Conservation (phyloP, 2,113 vertebrate species). For the Campylomormyrus tamandua region DNA sequence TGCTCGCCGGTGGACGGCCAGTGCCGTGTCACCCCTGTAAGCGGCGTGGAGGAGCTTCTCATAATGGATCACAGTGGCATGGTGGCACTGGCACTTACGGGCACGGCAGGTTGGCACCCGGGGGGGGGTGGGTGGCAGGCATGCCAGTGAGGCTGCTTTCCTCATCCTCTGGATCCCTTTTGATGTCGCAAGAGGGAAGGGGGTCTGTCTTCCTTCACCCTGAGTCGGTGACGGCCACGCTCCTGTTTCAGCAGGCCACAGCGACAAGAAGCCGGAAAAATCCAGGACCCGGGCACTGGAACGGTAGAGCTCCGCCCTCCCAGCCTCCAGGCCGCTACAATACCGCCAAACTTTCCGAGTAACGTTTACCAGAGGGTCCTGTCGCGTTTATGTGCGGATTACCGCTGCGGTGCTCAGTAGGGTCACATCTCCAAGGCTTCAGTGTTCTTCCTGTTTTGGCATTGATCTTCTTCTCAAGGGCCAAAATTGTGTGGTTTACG, state of each 20-base stretch:
- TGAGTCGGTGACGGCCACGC: neutral
- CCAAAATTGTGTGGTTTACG: neutral
- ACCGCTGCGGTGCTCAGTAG: neutral
- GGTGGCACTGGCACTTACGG: neutral
- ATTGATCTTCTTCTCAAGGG: neutral
- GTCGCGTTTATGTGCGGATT: neutral
- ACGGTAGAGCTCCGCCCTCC: neutral
- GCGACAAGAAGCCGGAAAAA: neutral
- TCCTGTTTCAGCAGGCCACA: neutral
- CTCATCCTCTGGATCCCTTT: neutral
- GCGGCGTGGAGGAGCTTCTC: neutral
- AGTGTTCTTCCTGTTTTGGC: neutral
- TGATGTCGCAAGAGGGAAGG: conserved; percentile 2
- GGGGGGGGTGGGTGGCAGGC: neutral
- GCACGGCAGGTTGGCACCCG: neutral
- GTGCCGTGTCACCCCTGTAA: neutral
- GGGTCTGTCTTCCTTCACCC: neutral
- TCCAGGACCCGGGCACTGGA: neutral
- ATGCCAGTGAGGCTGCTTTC: neutral
- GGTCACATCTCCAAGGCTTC: neutral
- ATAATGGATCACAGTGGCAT: neutral
- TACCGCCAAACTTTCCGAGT: neutral
- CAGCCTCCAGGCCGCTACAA: neutral
- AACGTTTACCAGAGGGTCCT: neutral
- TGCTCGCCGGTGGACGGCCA: neutral